phyloP scores from a whole-genome alignment of 53 echinoderm and acorn worm genomes.

The Echinometra lucunter region DNA sequence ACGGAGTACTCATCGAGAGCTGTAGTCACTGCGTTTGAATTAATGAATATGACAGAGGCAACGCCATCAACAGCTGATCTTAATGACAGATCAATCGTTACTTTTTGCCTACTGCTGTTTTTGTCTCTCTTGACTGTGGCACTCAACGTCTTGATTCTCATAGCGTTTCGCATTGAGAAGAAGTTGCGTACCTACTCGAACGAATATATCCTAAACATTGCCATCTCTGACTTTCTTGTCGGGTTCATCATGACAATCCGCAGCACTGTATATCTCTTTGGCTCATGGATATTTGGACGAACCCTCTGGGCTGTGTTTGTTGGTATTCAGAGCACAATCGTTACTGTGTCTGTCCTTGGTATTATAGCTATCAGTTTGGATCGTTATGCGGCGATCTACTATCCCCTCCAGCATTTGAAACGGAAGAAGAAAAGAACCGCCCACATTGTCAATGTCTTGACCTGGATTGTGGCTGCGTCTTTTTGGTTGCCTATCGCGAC shows the following conservation, averaged over 20 bases:
- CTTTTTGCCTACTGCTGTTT: not conserved
- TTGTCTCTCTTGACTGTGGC: not conserved
- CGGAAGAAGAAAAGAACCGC: conserved; percentile 4
- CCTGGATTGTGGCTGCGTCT: not conserved
- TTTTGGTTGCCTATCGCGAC: conserved; percentile 1
- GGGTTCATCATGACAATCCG: conserved; percentile 3
- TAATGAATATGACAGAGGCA: not conserved
- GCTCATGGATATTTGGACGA: not conserved
- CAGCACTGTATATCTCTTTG: not conserved
- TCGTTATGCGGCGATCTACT: not conserved
- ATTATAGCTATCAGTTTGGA: conserved; percentile 1
- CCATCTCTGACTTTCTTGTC: not conserved
- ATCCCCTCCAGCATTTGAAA: conserved; percentile 9
- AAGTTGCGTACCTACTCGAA: conserved; percentile 40
- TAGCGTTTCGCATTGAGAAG: not conserved
- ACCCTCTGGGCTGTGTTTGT: not conserved
- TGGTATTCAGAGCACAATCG: conserved; percentile 1
- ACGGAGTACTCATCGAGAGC: not conserved
- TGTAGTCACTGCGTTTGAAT: not conserved
- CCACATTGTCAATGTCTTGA: not conserved
- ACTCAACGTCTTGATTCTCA: not conserved
- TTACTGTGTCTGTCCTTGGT: conserved; percentile 9
- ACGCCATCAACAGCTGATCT: not conserved
- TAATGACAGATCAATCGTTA: not conserved
- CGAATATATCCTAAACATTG: conserved; percentile 18